Conservation (phyloP, 2,888 invertebrate genomes). For the Auanema sp. region DNA sequence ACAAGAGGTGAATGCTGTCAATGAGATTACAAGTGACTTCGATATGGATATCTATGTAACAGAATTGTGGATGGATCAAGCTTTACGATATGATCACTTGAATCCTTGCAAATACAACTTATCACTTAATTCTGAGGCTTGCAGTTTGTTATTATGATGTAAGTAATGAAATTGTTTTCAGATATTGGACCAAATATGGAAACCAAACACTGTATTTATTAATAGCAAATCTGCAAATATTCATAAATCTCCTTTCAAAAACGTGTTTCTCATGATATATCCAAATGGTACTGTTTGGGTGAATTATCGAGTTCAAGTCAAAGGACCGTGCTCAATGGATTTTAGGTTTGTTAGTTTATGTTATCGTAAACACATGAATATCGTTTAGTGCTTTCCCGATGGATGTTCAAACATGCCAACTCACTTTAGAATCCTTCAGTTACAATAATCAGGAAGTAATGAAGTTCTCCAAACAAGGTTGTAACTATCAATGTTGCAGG, state of each 20-base stretch:
- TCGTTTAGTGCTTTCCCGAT: constrained; percentile 53
- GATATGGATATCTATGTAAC: constrained; percentile 62
- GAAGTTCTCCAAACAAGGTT: neutral
- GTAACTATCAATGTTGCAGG: constrained; percentile 25
- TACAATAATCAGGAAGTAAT: constrained; percentile 54
- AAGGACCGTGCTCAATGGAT: constrained; percentile 56
- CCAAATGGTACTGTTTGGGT: constrained; percentile 64
- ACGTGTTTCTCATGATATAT: constrained; percentile 63
- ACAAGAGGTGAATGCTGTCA: constrained; percentile 59
- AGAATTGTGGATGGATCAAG: constrained; percentile 54
- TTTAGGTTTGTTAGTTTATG: constrained; percentile 32
- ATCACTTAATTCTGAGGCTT: constrained; percentile 54
- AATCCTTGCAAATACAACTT: constrained; percentile 61
- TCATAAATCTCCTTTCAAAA: constrained; percentile 58
- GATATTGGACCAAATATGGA: constrained; percentile 60
- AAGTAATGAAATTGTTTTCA: constrained; percentile 19
- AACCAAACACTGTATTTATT: constrained; percentile 62
- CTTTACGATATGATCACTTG: constrained; percentile 52
- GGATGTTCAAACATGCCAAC: constrained; percentile 57
- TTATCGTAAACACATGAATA: neutral
- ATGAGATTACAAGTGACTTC: constrained; percentile 60
- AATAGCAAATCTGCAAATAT: constrained; percentile 58
- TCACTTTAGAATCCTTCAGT: constrained; percentile 61
- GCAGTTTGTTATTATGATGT: neutral
- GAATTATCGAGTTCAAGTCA: constrained; percentile 57